Conservation (phyloP, 2,113 vertebrate species). For the Empidonax traillii region DNA sequence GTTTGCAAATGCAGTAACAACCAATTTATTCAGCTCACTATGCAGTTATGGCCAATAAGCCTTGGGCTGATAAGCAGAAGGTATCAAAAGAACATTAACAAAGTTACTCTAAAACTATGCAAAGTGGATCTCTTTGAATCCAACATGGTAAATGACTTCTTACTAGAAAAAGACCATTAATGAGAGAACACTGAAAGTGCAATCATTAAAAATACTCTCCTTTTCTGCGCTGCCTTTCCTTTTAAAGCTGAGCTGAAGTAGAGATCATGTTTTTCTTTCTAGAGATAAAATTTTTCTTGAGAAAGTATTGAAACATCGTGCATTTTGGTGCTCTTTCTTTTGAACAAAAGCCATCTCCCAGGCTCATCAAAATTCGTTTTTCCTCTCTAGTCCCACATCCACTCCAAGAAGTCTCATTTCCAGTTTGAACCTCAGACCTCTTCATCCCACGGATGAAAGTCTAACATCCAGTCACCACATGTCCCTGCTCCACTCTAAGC, state of each 20-base stretch:
- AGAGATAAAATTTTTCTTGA: not conserved
- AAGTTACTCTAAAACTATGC: not conserved
- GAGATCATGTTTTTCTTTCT: not conserved
- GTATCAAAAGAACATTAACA: slow-evolving; percentile 26
- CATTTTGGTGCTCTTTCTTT: not conserved
- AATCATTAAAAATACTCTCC: not conserved
- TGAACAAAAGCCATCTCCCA: not conserved
- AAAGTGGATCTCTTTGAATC: not conserved
- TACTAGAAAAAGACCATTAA: not conserved
- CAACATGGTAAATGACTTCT: not conserved
- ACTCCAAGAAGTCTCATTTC: not conserved
- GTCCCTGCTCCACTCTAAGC: not conserved
- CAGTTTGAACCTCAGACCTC: not conserved
- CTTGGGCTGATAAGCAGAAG: not conserved
- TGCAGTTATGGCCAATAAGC: not conserved
- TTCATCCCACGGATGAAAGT: not conserved
- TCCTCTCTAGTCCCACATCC: not conserved
- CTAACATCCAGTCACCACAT: not conserved
- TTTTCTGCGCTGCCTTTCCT: not conserved
- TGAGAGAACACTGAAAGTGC: not conserved
- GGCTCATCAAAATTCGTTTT: not conserved
- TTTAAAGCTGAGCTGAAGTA: not conserved
- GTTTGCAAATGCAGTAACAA: not conserved
- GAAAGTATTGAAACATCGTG: not conserved
- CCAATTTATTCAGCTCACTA: not conserved